Evolutionary conservation across 2,888 invertebrate genomes (phyloP), one percentile per base, ranked within the genome.

Genomic region (Sarcophaga variegata): DNA sequence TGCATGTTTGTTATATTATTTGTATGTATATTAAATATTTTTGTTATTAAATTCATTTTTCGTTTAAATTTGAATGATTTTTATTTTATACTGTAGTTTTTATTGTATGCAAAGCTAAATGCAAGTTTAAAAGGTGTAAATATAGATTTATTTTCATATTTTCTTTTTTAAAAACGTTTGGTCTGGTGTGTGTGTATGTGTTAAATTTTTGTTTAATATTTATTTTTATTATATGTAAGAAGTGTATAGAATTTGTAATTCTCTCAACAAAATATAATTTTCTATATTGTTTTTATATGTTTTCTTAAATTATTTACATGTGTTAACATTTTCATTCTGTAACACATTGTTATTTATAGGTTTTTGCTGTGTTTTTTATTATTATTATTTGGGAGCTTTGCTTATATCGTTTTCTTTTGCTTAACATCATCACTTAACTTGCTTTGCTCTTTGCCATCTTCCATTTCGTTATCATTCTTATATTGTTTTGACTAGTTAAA

Each of bases 91-190:
- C 37, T 37, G 8, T 37, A 37, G 37, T 37, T 77, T 71, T 59
- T 78, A 78, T 69, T 78, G 20, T 87, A 76, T 79, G 87, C 87
- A 84, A 87, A 82, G 87, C 87, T 87, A 87, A 87, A 87, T 87
- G 87, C 84, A 87, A 75, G 74, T 87, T 81, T 70, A 59, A 54
- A 76, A 80, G 27, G 77, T 86, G 83, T 85, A 85, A 81, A 88
- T 88, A 83, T 83, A 81, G 83, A 83, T 83, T 81, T 37, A 25
- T 67, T 54, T 45, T 67, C 71, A 64, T 60, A 80, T 66, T 54
- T 14, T 54, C 17, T 85, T 80, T 83, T 87, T 79, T 88, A 88
- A 90, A 90, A 91, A 91, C 17, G 90, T 90, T 76, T 66, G 75
- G 67, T 60, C 83, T 78, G 69, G 69, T 69, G 71, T 54, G 54